A percentile compares a stretch with the other conserved stretches of the same genome.
Conservation (phyloP, 2,888 invertebrate genomes). For the Fragum fragum region DNA sequence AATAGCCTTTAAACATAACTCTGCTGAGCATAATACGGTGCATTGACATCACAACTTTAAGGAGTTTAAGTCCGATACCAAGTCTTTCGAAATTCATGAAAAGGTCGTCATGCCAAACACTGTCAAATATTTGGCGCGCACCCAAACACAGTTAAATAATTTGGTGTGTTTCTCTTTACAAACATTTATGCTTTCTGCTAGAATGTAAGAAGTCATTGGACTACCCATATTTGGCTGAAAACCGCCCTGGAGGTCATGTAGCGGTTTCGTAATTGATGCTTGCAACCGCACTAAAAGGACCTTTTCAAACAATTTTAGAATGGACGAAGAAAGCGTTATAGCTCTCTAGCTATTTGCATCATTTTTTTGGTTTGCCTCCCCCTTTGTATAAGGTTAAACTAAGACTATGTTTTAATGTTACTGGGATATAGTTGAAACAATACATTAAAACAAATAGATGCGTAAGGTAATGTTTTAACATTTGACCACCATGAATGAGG, state of each 20-base stretch:
- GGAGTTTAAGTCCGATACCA: too few relatives aligned
- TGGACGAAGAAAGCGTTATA: slow-evolving; percentile 32
- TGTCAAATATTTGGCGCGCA: too few relatives aligned
- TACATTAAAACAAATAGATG: slow-evolving; percentile 12
- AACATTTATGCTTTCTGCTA: too few relatives aligned
- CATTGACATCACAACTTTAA: too few relatives aligned
- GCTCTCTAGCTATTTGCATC: slow-evolving; percentile 38
- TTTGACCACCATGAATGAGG: too few relatives aligned
- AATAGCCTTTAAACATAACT: too few relatives aligned
- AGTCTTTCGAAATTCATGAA: too few relatives aligned
- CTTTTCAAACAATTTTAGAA: slow-evolving; percentile 35
- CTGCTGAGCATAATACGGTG: too few relatives aligned
- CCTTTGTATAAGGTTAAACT: slow-evolving; percentile 36
- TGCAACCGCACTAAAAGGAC: slow-evolving; percentile 3
- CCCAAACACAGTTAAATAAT: too few relatives aligned
- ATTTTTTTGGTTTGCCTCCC: slow-evolving; percentile 32
- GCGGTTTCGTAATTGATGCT: not conserved
- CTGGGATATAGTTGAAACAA: slow-evolving; percentile 12
- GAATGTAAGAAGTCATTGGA: slow-evolving; percentile 37
- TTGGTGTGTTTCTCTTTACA: too few relatives aligned
- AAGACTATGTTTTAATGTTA: slow-evolving; percentile 19
- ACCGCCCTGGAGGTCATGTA: slow-evolving; percentile 26
- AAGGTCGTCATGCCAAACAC: too few relatives aligned
- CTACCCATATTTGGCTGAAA: slow-evolving; percentile 38
- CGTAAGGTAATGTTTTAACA: not conserved